Evolutionary conservation across 2,113 vertebrate genomes (phyloP).

Genomic region (Silurus asotus): DNA sequence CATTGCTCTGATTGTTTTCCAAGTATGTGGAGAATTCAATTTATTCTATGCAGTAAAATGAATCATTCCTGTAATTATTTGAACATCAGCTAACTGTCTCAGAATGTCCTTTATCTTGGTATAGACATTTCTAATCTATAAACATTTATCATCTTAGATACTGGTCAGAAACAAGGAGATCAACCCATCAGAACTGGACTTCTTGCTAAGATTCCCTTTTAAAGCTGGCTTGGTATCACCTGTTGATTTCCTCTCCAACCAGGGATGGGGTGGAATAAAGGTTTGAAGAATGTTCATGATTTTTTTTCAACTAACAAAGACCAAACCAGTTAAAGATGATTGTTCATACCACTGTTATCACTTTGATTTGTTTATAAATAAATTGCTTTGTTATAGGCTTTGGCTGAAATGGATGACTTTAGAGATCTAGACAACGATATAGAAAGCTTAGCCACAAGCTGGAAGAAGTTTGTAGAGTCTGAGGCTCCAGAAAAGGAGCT

Average conservation of each 20-base stretch:
- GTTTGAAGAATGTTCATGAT: conserved; percentile 60
- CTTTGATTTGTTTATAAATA: not conserved
- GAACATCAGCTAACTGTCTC: too few relatives aligned
- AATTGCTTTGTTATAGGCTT: conserved; percentile 57
- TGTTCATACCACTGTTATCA: not conserved
- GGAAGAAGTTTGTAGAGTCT: conserved; percentile 91
- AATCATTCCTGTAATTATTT: too few relatives aligned
- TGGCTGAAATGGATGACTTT: conserved; percentile 85
- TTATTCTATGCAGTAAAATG: not conserved
- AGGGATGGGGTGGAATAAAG: conserved; percentile 93
- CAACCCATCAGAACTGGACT: conserved; percentile 80
- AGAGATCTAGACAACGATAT: conserved; percentile 88
- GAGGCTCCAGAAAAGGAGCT: conserved; percentile 92
- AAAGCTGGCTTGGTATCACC: conserved; percentile 78
- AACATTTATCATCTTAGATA: conserved; percentile 68
- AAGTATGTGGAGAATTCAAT: conserved; percentile 71
- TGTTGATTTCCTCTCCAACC: conserved; percentile 87
- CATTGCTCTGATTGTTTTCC: conserved; percentile 87
- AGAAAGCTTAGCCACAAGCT: conserved; percentile 88
- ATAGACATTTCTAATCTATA: too few relatives aligned
- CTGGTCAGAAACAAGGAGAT: conserved; percentile 88
- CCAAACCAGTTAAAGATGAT: not conserved
- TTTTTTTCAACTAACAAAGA: not conserved
- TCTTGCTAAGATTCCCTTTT: conserved; percentile 85
- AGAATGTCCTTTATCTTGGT: too few relatives aligned